Evolutionary conservation across 2,888 invertebrate genomes (phyloP), one percentile per base, ranked within the genome.

Genomic region (Suillia variegata): DNA sequence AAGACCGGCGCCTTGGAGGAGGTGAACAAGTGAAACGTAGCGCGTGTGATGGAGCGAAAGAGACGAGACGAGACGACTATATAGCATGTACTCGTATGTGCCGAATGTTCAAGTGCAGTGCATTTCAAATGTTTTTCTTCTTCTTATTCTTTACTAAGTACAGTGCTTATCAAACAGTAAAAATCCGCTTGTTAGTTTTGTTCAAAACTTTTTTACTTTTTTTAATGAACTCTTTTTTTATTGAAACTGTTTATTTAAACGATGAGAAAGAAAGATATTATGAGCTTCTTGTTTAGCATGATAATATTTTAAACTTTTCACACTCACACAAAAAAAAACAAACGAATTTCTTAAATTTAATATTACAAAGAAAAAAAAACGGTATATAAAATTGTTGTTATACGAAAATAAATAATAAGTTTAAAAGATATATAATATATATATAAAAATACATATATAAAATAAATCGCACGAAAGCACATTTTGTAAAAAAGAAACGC

Each of bases 1-100:
- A 78, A 80, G 71, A 76, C 75, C 54, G 81, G 81, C 61, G 77
- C 77, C 62, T 60, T 82, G 62, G 74, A 74, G 58, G 77, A 79
- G 67, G 67, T 71, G 48, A 73, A 76, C 63, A 62, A 70, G 54
- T 71, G 54, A 56, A 34, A 3, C 2, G 13, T 13, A 48, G 20
- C 22, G 20, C 48, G 22, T 20, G 4, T 50, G n/a, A 22, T 10
- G 18, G 48, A 5, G 48, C 3, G 48, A 22, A 48, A 5, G 20
- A 15, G 22, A 18, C 4, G 18, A n/a, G n/a, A 38, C 4, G 13
- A 38, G 38, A 13, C 12, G 38, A 38, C 3, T 5, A n/a, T n/a
- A 10, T 4, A 38, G 38, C 38, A 38, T 38, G n/a, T 38, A n/a
- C 38, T 8, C 38, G n/a, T 38, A 13, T 38, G 10, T 26, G 26